Percentiles rank a stretch among this genome's conserved stretches.
Evolutionary conservation across 2,797 vertebrate species (phyloP).

Genomic region (Pteropus rufus): DNA sequence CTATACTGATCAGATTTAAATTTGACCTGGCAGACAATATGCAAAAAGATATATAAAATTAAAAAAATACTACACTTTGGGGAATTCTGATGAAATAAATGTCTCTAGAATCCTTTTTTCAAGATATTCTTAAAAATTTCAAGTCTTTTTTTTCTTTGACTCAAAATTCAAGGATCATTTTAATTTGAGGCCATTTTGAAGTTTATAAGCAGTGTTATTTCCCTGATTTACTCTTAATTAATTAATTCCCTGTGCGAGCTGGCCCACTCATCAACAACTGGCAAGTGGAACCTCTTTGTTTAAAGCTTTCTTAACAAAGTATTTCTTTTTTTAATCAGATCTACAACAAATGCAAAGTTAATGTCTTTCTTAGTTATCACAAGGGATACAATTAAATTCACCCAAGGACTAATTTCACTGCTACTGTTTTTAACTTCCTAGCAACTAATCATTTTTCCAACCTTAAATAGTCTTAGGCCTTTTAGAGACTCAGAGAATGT

Average conservation of each 20-base stretch:
- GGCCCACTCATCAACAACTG: background rate
- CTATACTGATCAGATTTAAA: background rate
- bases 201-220: background rate
- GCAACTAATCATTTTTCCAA: background rate
- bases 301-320: background rate
- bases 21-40: background rate
- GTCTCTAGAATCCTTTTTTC: background rate
- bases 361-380: background rate
- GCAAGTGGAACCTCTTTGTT: background rate
- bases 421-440: conserved; percentile 15
- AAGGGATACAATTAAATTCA: background rate
- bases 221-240: background rate
- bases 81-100: background rate
- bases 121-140: background rate
- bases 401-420: background rate
- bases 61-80: background rate
- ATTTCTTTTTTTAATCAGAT: background rate
- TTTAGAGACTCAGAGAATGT: background rate
- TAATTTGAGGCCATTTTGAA: background rate
- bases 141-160: background rate
- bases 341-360: background rate
- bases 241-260: background rate
- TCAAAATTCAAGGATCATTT: background rate
- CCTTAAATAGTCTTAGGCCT: background rate
- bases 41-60: background rate